These are phyloP conservation scores for Callochromis pleurospilus DNA, from an alignment of 2,113 vertebrate species.

Conservation along the genomic window DNA sequence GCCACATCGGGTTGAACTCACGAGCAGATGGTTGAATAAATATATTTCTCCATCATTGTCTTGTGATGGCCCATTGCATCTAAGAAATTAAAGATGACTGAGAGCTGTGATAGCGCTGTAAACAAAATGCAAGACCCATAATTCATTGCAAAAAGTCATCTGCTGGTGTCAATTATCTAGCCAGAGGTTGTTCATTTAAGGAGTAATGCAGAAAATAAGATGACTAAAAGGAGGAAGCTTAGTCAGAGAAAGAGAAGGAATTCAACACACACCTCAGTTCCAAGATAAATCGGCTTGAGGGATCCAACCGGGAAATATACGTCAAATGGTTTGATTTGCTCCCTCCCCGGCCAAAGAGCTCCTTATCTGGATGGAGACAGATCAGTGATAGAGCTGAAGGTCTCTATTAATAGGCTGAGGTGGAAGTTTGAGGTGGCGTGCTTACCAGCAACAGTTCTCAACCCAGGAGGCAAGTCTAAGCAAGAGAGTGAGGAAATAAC, in stretches of 20 bases:
- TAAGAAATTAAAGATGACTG: conserved; percentile 29
- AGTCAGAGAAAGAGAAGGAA: neutral
- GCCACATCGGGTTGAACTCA: conserved; percentile 10
- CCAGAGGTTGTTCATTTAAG: neutral
- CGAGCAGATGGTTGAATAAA: conserved; percentile 40
- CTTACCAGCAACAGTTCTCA: neutral
- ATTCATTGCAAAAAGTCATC: conserved; percentile 31
- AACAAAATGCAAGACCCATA: conserved; percentile 14
- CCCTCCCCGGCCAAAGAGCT: neutral
- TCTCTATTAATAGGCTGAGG: conserved; percentile 1
- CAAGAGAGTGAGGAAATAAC: neutral
- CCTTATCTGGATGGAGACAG: neutral
- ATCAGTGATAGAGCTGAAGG: neutral
- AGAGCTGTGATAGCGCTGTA: neutral
- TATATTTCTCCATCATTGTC: conserved; percentile 40
- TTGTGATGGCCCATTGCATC: conserved; percentile 10
- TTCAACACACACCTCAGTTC: neutral
- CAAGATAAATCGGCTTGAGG: neutral
- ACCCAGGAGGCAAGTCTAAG: neutral
- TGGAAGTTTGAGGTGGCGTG: neutral
- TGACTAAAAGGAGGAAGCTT: neutral
- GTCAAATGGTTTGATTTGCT: neutral
- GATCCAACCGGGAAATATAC: neutral
- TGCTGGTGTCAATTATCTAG: conserved; percentile 19
- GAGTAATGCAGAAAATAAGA: neutral